phyloP scores from a whole-genome alignment of 1,140 invertebrate species.

The Dinothrombium tinctorium region DNA sequence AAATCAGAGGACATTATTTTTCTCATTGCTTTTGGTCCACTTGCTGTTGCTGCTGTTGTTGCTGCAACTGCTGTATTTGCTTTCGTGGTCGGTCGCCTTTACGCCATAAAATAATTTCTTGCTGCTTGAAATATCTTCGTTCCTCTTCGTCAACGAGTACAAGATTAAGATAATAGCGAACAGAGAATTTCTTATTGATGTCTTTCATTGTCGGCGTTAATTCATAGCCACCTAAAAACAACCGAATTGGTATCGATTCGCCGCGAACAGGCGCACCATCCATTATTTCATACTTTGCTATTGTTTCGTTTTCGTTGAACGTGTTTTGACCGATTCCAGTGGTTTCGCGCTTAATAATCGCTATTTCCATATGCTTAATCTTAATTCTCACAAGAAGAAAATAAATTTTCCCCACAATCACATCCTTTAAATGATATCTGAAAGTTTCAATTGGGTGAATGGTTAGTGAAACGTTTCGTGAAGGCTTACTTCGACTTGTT shows the following conservation, averaged over 20 bases:
- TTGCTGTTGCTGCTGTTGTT: slow-evolving; percentile 5
- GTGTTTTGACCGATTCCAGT: slow-evolving; percentile 86
- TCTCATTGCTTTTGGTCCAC: too few species aligned
- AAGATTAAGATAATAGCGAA: slow-evolving; percentile 91
- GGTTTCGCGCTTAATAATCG: slow-evolving; percentile 93
- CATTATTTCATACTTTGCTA: slow-evolving; percentile 99
- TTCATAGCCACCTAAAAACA: slow-evolving; percentile 94
- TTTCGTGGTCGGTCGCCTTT: slow-evolving; percentile 47
- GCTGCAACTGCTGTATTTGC: slow-evolving; percentile 14
- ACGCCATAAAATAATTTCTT: slow-evolving; percentile 77
- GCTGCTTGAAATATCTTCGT: slow-evolving; percentile 96
- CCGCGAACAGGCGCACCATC: slow-evolving; percentile 91
- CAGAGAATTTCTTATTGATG: slow-evolving; percentile 98
- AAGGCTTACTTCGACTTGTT: slow-evolving; percentile 78
- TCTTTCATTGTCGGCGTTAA: slow-evolving; percentile 98
- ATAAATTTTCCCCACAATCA: slow-evolving; percentile 99
- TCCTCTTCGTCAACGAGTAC: slow-evolving; percentile 99
- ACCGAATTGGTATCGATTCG: slow-evolving; percentile 93
- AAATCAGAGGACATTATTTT: too few species aligned
- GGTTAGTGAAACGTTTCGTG: slow-evolving; percentile 7
- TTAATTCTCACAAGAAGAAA: slow-evolving; percentile 87
- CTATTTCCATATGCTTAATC: slow-evolving; percentile 99
- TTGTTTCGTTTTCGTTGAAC: slow-evolving; percentile 95
- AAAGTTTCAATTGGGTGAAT: slow-evolving; percentile 16
- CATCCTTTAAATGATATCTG: slow-evolving; percentile 95